Evolutionary conservation across 2,888 invertebrate species (phyloP), one percentile per base, ranked within the genome.

Genomic region (Ectemnius lituratus): DNA sequence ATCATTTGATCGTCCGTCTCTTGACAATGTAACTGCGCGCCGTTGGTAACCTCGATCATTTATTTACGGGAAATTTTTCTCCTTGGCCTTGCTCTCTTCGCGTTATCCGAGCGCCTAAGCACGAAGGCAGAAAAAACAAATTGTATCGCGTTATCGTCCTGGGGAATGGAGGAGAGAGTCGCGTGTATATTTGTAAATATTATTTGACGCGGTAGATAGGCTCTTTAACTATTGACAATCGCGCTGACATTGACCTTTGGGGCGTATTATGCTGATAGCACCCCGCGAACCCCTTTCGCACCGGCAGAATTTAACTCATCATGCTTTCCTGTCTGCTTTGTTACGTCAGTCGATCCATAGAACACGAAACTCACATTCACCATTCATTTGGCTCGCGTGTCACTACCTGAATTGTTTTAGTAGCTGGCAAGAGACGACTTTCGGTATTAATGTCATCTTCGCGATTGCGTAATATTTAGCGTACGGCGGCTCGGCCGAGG

Each of bases 201-300:
- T 60, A 62, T 56, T 67, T 52, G 67, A 8, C 46, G 45, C 16
- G 47, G 11, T 23, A 62, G 14, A 49, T 57, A 46, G 46, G 64
- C n/a, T 45, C 11, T 46, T 45, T 11, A 61, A 64, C 46, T 62
- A 62, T 72, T 62, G 65, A 68, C 62, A 59, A 66, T 66, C 23
- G 28, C n/a, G 46, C 18, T 28, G 75, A 62, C 72, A 75, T 72
- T 75, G 75, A 75, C 68, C 75, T 62, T 13, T 46, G 56, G 59
- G 56, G 47, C 37, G 23, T 20, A 47, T 61, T 67, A 16, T 60
- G n/a, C 58, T 64, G 67, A 75, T 67, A 71, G 67, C 47, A 61
- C 46, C 23, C 49, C 58, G 16, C 45, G 28, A 56, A 23, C 62
- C 23, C 47, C 47, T 27, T 20, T 14, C 49, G 62, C 11, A 18